Conservation (phyloP, 2,888 invertebrate species). For the Teinopalpus imperialis region DNA sequence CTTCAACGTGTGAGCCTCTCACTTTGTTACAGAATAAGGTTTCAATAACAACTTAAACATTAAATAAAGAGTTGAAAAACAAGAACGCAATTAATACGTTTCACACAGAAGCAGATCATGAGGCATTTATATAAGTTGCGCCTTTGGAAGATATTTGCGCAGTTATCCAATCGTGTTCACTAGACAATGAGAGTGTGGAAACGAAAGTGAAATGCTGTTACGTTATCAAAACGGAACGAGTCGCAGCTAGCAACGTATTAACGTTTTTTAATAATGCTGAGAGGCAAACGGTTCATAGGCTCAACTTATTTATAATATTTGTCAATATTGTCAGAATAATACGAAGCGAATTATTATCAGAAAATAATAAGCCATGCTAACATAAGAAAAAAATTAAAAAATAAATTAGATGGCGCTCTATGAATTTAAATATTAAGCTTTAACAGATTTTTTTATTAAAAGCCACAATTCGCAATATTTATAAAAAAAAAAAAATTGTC, state of each 20-base stretch:
- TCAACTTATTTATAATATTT: neutral
- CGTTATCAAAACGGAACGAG: conserved; percentile 59
- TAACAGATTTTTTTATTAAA: too few relatives aligned
- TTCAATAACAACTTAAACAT: conserved; percentile 57
- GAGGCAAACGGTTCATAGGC: conserved; percentile 27
- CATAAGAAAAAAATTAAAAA: too few relatives aligned
- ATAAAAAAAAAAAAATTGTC: too few relatives aligned
- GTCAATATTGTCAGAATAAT: neutral
- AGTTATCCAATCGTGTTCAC: conserved; percentile 72
- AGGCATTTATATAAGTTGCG: conserved; percentile 63
- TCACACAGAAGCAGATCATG: conserved; percentile 59
- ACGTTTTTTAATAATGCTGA: conserved; percentile 33
- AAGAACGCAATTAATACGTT: conserved; percentile 65
- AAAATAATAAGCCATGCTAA: too few relatives aligned
- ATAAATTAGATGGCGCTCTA: too few relatives aligned
- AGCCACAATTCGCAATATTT: too few relatives aligned
- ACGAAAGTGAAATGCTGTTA: conserved; percentile 76
- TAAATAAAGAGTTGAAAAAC: conserved; percentile 53
- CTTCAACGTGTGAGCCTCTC: conserved; percentile 51
- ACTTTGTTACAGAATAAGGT: conserved; percentile 58
- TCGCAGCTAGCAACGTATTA: conserved; percentile 45
- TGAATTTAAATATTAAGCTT: too few relatives aligned
- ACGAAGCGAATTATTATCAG: too few relatives aligned
- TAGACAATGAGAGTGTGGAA: conserved; percentile 77
- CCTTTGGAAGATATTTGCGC: conserved; percentile 64